phyloP scores from a whole-genome alignment of 2,888 invertebrate genomes.

The Mimumesa dahlbomi region DNA sequence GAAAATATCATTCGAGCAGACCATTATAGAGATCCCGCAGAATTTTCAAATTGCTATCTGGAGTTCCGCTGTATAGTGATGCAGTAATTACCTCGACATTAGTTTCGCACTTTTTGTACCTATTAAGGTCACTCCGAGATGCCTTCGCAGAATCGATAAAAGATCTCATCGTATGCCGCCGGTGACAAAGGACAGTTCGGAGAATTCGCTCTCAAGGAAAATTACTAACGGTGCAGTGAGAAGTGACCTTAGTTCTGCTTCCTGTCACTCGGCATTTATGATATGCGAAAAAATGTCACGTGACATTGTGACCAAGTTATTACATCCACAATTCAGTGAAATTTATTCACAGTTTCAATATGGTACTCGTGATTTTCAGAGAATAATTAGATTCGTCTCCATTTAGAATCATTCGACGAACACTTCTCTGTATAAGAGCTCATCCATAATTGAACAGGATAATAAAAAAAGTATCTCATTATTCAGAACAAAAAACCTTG shows the following conservation, averaged over 20 bases:
- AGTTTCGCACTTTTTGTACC: conserved; percentile 49
- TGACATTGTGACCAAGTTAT: no score
- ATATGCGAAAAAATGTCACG: no score
- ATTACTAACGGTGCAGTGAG: conserved; percentile 50
- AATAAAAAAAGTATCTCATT: conserved; percentile 22
- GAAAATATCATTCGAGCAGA: not conserved
- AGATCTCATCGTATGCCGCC: conserved; percentile 46
- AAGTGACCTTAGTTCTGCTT: conserved; percentile 1
- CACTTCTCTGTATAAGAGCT: not conserved
- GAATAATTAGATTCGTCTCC: no score
- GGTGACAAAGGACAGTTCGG: conserved; percentile 53
- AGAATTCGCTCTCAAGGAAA: conserved; percentile 42
- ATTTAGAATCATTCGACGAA: conserved; percentile 7
- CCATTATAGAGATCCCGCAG: conserved; percentile 3
- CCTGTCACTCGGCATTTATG: no score
- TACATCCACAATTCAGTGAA: no score
- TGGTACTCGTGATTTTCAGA: no score
- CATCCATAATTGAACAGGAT: conserved; percentile 39
- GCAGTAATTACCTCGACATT: conserved; percentile 42
- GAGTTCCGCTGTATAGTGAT: conserved; percentile 23
- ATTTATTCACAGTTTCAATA: no score
- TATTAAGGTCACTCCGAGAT: conserved; percentile 50
- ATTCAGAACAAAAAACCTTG: conserved; percentile 9
- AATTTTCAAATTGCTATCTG: conserved; percentile 22
- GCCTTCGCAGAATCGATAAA: conserved; percentile 52